phyloP scores from a whole-genome alignment of 1,140 invertebrate species.

The Aphaenogaster floridana region DNA sequence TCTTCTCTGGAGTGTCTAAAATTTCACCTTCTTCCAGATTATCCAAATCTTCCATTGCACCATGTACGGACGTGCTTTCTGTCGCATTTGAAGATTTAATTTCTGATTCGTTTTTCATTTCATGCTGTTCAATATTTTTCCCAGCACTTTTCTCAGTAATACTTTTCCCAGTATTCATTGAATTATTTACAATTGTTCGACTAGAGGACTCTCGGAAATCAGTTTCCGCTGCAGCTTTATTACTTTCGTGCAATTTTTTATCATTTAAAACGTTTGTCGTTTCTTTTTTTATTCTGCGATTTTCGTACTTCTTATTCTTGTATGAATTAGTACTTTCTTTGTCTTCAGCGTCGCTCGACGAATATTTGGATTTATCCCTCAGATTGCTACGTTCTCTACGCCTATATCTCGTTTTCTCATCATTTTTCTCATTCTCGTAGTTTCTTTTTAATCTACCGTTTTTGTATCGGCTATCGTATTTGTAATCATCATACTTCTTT shows the following conservation, averaged over 20 bases:
- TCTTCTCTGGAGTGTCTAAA: constrained; percentile 13
- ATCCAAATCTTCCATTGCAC: not conserved
- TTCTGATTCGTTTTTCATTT: constrained; percentile 22
- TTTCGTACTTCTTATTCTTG: constrained; percentile 34
- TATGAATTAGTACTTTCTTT: not conserved
- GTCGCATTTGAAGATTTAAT: not conserved
- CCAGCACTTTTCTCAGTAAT: too few species aligned
- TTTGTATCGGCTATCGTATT: constrained; percentile 29
- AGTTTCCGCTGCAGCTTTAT: not conserved
- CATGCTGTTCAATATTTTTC: not conserved
- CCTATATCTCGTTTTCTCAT: constrained; percentile 8
- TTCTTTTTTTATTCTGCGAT: not conserved
- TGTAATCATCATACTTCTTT: constrained; percentile 46
- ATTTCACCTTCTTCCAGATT: constrained; percentile 65
- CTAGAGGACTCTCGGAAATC: not conserved
- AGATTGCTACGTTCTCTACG: not conserved
- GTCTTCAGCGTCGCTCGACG: constrained; percentile 13
- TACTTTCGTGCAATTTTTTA: not conserved
- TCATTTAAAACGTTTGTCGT: not conserved
- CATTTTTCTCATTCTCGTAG: constrained; percentile 16
- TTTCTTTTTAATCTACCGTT: constrained; percentile 27
- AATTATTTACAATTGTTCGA: constrained; percentile 9
- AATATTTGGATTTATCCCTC: not conserved
- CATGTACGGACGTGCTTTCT: not conserved
- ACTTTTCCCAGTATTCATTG: not conserved